Conservation (phyloP, 2,113 vertebrate genomes). For the Jaculus jaculus region DNA sequence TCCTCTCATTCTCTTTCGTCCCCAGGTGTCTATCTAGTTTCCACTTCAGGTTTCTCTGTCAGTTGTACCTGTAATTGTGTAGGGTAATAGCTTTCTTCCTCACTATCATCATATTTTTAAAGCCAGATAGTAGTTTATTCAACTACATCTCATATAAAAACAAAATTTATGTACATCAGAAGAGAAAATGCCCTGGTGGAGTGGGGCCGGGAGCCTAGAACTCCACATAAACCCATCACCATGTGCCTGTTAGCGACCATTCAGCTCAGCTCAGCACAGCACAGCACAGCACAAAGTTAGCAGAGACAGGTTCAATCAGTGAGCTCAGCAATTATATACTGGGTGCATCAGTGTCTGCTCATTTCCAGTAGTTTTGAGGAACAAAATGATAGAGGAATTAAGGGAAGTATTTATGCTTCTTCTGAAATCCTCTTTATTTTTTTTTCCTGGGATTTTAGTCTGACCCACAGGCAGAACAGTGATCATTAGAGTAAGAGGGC, state of each 20-base stretch:
- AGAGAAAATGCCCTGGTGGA: too few relatives aligned
- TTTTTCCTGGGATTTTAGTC: slow-evolving; percentile 17
- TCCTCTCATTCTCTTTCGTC: neutral
- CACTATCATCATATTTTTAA: too few relatives aligned
- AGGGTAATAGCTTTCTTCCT: neutral
- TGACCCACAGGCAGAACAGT: slow-evolving; percentile 53
- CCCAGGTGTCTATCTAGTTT: neutral
- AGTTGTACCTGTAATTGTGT: neutral
- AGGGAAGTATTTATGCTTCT: neutral
- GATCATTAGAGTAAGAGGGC: slow-evolving; percentile 27
- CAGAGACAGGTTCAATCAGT: slow-evolving; percentile 53
- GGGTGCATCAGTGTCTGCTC: slow-evolving; percentile 61
- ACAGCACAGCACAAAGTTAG: slow-evolving; percentile 60
- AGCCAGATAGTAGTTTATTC: too few relatives aligned
- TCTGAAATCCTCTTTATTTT: neutral
- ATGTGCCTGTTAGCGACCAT: slow-evolving; percentile 40
- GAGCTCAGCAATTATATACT: slow-evolving; percentile 77
- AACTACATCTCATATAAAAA: neutral
- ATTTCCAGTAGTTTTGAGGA: slow-evolving; percentile 45
- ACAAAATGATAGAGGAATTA: slow-evolving; percentile 30
- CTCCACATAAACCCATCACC: neutral
- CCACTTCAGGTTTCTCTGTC: neutral
- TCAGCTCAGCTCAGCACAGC: slow-evolving; percentile 6
- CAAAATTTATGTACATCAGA: too few relatives aligned
- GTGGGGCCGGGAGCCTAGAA: neutral